Conservation (phyloP, 2,888 invertebrate species). For the Drosophila affinis region DNA sequence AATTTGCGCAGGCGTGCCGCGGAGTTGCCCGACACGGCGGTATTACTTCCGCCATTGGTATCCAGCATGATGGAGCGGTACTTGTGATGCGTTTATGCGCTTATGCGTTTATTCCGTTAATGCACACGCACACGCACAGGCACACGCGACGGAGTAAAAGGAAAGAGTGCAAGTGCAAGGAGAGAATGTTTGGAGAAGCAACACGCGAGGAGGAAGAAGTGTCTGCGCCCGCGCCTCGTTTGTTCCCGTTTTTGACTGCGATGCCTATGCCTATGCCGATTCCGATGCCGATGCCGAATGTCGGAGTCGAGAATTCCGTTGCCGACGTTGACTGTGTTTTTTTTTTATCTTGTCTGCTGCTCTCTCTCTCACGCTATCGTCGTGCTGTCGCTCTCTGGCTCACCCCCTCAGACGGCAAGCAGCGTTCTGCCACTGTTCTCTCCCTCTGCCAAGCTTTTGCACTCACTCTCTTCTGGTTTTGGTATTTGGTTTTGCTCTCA, state of each 20-base stretch:
- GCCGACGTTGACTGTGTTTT: constrained; percentile 13
- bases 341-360: constrained; percentile 15
- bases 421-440: constrained; percentile 14
- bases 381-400: constrained; percentile 7
- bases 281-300: background rate
- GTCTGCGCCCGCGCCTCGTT: background rate
- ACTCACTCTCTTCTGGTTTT: constrained; percentile 7
- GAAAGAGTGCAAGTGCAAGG: constrained; percentile 1
- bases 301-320: constrained; percentile 4
- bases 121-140: constrained; percentile 1
- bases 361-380: constrained; percentile 13
- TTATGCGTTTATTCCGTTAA: constrained; percentile 19
- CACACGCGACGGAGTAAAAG: constrained; percentile 1
- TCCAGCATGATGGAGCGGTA: constrained; percentile 23
- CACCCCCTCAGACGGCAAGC: constrained; percentile 5
- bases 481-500: constrained; percentile 24
- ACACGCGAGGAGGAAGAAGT: background rate
- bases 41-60: constrained; percentile 39
- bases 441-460: background rate
- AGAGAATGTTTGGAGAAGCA: background rate
- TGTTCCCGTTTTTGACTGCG: constrained; percentile 1
- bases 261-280: background rate
- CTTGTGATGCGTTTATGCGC: constrained; percentile 12
- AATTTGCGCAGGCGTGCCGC: constrained; percentile 84
- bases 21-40: constrained; percentile 44